Conservation (phyloP, 2,888 invertebrate genomes). For the Tiliacea citrago region DNA sequence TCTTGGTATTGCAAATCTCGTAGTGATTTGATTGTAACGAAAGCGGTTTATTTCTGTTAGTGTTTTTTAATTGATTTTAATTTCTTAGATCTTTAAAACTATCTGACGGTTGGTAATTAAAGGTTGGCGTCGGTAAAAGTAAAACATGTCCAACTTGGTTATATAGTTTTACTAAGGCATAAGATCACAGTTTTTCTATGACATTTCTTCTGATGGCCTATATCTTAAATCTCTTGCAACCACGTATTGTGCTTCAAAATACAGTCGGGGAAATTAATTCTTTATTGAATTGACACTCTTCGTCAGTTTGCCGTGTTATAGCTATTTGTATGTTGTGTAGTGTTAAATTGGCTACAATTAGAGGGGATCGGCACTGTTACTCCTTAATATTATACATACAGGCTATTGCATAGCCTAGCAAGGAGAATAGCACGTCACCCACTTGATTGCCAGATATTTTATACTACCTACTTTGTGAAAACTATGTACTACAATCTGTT, state of each 20-base stretch:
- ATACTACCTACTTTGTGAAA: too few species aligned
- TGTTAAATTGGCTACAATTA: too few species aligned
- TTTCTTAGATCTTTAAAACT: not conserved
- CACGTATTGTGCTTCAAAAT: not conserved
- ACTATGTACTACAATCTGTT: too few species aligned
- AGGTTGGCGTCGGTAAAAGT: not conserved
- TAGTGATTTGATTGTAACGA: not conserved
- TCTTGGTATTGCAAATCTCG: not conserved
- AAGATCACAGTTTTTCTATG: not conserved
- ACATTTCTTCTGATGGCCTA: not conserved
- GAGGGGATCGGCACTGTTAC: too few species aligned
- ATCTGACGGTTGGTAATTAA: not conserved
- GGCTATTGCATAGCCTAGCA: too few species aligned
- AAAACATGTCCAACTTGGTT: not conserved
- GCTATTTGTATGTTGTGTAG: too few species aligned
- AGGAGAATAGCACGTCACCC: too few species aligned
- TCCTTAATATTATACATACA: too few species aligned
- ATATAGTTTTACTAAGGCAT: not conserved
- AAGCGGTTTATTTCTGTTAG: not conserved
- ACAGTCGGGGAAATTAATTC: not conserved
- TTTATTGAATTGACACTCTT: not conserved
- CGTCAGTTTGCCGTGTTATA: not conserved
- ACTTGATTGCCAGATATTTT: too few species aligned
- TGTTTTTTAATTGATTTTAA: too few species aligned
- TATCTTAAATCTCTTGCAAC: not conserved